Base-by-base conservation (phyloP, 2,888 invertebrate genomes). In the Rhamphomyia laevipes region DNA sequence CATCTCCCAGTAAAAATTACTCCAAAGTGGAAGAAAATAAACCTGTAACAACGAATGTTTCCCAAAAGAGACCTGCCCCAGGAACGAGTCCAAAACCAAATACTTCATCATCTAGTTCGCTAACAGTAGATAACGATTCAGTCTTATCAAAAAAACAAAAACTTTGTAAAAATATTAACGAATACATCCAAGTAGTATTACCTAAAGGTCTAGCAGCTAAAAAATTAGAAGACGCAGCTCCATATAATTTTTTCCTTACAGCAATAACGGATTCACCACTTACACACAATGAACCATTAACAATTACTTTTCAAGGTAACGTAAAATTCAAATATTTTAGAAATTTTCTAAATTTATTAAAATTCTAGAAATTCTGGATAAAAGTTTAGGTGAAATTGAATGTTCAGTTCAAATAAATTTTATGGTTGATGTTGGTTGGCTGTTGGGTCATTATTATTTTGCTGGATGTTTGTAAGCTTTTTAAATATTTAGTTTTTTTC, bases 351-450 rank as follows among this genome's bases (percentile, higher is more conserved):
- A 9, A 7, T n/a, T 41, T 42, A 17, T 51, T 53, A 52, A 42
- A 51, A 40, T 73, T 68, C 16, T 73, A 77, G 89, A 90, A 70
- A 74, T 90, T n/a, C 67, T 90, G 5, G 87, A 89, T 59, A 74
- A 74, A 9, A 86, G 86, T 61, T 70, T 90, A 4, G 90, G 90
- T 0, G 78, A 80, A 50, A 69, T 91, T 6, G 81, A 81, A 56
- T 76, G 77, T 41, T 83, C 84, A 0, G 68, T 87, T n/a, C 90
- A 95, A 70, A 84, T 95, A 23, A 95, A 91, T 68, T 95, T 90
- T 61, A 89, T 94, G 86, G 84, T 93, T 37, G 92, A 95, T 59
- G 75, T 89, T 11, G 84, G 84, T 1, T 96, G 93, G 92, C 67
- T 95, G 0, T 72, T 91, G 49, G 82, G 87, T 0, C 90, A 93